phyloP scores from a whole-genome alignment of 2,113 vertebrate species.

The Larimichthys crocea region DNA sequence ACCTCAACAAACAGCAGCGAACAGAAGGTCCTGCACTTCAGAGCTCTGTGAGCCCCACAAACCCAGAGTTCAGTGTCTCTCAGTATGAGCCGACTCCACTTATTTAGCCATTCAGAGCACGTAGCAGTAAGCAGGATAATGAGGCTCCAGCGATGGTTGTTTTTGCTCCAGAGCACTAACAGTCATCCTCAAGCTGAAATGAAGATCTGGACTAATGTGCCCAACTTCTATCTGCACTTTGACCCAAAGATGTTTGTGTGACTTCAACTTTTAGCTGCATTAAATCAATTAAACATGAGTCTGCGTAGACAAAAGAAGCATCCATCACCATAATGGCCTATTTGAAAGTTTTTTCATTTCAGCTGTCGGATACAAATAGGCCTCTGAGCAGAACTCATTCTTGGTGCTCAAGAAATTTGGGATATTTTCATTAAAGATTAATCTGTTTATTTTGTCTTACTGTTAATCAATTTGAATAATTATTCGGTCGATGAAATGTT shows the following conservation, averaged over 20 bases:
- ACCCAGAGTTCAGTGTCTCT: slow-evolving; percentile 44
- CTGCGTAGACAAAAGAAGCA: background rate
- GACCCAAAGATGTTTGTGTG: background rate
- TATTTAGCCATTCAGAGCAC: slow-evolving; percentile 43
- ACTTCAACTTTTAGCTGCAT: background rate
- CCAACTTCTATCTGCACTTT: background rate
- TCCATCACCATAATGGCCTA: background rate
- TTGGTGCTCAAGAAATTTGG: background rate
- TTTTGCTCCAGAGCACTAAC: slow-evolving; percentile 44
- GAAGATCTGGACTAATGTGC: slow-evolving; percentile 45
- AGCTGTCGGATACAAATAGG: background rate
- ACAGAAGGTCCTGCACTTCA: slow-evolving; percentile 59
- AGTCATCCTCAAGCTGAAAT: slow-evolving; percentile 57
- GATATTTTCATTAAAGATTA: background rate
- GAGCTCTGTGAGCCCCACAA: slow-evolving; percentile 41
- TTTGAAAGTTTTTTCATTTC: background rate
- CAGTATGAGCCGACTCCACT: slow-evolving; percentile 1
- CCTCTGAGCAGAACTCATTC: background rate
- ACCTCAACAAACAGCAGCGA: slow-evolving; percentile 50
- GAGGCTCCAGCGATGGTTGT: slow-evolving; percentile 50
- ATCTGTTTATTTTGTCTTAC: background rate
- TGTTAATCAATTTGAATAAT: background rate
- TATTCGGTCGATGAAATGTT: background rate
- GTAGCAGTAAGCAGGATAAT: slow-evolving; percentile 59
- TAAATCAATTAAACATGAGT: background rate